Percentiles rank a stretch among this genome's conserved stretches.
These are phyloP conservation scores for Pygmarrhopalites habei DNA, from an alignment of 1,140 invertebrate genomes.

Conservation along the genomic window DNA sequence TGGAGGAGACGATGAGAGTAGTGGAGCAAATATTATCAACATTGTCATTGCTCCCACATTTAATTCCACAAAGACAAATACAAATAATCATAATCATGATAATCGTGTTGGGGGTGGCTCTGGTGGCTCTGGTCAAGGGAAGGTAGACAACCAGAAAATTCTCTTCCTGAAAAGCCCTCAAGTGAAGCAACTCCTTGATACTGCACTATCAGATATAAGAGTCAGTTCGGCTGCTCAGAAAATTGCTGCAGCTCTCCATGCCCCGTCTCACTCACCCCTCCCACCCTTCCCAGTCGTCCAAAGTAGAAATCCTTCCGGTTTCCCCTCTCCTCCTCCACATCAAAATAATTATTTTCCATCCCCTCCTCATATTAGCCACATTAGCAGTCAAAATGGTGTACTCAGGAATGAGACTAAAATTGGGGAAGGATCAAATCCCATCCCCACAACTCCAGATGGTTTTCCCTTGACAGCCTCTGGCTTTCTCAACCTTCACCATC, in stretches of 20 bases:
- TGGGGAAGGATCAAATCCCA: neutral
- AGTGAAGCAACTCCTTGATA: conserved; percentile 35
- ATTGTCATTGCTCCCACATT: conserved; percentile 34
- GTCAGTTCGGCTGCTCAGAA: conserved; percentile 32
- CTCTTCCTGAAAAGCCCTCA: conserved; percentile 38
- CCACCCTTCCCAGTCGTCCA: no score
- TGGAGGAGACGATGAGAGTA: conserved; percentile 10
- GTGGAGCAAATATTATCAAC: conserved; percentile 36
- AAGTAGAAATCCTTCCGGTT: neutral
- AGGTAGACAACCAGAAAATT: conserved; percentile 24
- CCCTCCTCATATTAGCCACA: neutral
- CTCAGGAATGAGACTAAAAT: no score
- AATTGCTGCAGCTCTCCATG: conserved; percentile 31
- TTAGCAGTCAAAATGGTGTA: no score
- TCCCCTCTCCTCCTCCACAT: neutral
- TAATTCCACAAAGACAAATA: no score
- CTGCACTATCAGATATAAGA: conserved; percentile 29
- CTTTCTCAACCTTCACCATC: conserved; percentile 36
- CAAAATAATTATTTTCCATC: neutral
- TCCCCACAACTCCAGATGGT: conserved; percentile 26
- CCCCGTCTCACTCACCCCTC: neutral
- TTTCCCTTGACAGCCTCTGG: conserved; percentile 33
- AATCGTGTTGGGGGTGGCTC: neutral
- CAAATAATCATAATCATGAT: neutral
- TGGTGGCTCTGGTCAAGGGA: neutral